phyloP scores from a whole-genome alignment of 2,797 vertebrate genomes.

The Poeciliopsis turneri region DNA sequence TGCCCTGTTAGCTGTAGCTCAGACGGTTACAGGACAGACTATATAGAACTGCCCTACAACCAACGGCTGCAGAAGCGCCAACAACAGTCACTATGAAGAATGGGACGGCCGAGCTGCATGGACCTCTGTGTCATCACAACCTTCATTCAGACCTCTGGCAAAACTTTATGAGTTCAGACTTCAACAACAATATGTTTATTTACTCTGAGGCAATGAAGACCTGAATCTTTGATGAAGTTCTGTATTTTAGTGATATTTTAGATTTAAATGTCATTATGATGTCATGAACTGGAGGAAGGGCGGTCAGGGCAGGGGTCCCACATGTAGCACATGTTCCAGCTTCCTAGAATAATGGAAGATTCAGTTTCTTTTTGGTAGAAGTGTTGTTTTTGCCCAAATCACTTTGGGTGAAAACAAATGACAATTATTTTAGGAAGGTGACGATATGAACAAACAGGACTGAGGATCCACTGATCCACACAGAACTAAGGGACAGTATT shows the following conservation, averaged over 20 bases:
- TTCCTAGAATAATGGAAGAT: too few species aligned
- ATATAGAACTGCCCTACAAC: constrained; percentile 36
- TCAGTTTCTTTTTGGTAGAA: too few species aligned
- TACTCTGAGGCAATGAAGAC: background rate
- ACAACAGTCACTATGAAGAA: constrained; percentile 77
- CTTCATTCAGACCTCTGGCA: constrained; percentile 65
- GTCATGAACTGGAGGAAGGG: background rate
- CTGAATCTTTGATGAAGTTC: background rate
- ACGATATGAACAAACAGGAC: too few species aligned
- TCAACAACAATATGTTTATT: background rate
- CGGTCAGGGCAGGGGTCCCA: background rate
- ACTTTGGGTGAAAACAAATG: too few species aligned
- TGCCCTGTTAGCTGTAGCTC: constrained; percentile 77
- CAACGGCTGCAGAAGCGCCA: constrained; percentile 63
- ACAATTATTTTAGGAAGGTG: too few species aligned
- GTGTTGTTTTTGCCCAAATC: too few species aligned
- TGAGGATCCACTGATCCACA: background rate
- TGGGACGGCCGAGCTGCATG: constrained; percentile 60
- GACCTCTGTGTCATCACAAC: constrained; percentile 66
- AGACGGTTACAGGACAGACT: constrained; percentile 82
- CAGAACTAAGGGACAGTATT: background rate
- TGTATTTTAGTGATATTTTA: background rate
- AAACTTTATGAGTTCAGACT: constrained; percentile 33
- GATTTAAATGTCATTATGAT: background rate
- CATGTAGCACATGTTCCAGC: too few species aligned